Evolutionary conservation across 2,113 vertebrate species (phyloP), one percentile per base, ranked within the genome.

Genomic region (Rhizomys pruinosus): DNA sequence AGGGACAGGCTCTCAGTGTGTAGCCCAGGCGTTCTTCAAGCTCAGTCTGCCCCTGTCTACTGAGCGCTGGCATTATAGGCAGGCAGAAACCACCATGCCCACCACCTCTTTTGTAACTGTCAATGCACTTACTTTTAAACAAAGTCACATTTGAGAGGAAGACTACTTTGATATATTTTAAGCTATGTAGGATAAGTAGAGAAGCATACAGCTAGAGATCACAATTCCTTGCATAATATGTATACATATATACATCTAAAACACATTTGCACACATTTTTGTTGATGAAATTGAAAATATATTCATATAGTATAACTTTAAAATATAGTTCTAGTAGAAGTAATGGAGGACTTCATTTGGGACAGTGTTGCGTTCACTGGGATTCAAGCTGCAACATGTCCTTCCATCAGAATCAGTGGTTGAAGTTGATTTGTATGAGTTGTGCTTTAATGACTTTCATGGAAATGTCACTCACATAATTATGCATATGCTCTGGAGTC

Each of bases 401-500:
- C 23, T 42, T 0, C 84, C 69, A 78, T 90, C 27, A 72, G 85
- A 78, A 57, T 86, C 63, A 63, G 1, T 81, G 37, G 1, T 66
- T 87, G 39, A 17, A 84, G 37, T 80, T 81, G 11, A n/a, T 77
- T 90, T 87, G 15, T 77, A 47, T 39, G 0, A 78, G 25, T 44
- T 68, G 4, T 90, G 29, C 44, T 34, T 81, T 91, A 79, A 37
- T 52, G 1, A 87, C 57, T 90, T 96, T 88, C 25, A 44, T 61
- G 27, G 89, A 84, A 92, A 61, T 86, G 19, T 89, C 44, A 95
- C 90, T 93, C 57, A 92, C 22, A 55, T 5, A 95, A 34, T 59
- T 73, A 37, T n/a, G n/a, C 2, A 1, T 77, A 47, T 22, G 84
- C 44, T 66, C 39, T 39, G 71, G 71, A 88, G 81, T 78, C 77